Evolutionary conservation across 2,113 vertebrate genomes (phyloP).

Genomic region (Trogon melanurus): DNA sequence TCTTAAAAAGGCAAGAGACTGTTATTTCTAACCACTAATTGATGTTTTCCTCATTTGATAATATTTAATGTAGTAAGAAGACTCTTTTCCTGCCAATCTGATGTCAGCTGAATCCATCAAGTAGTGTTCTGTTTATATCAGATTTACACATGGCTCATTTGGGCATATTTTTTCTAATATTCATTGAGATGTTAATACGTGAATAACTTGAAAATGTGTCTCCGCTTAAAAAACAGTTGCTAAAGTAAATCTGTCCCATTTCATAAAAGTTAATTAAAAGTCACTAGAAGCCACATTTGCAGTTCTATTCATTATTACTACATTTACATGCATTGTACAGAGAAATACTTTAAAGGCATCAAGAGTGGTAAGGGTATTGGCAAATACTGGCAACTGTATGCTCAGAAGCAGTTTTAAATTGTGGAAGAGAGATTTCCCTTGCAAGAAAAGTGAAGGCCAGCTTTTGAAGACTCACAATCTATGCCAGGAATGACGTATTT

Average conservation of each 20-base stretch:
- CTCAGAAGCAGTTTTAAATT: background rate
- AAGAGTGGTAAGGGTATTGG: background rate
- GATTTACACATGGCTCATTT: background rate
- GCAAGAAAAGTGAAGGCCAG: background rate
- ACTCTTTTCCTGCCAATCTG: background rate
- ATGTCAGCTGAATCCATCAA: background rate
- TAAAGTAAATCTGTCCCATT: background rate
- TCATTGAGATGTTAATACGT: background rate
- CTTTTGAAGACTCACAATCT: background rate
- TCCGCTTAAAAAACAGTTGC: background rate
- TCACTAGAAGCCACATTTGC: background rate
- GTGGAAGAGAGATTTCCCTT: background rate
- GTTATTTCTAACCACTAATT: conserved; percentile 28
- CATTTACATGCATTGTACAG: background rate
- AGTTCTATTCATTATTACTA: background rate
- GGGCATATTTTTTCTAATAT: background rate
- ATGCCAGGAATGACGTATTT: background rate
- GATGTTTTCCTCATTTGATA: conserved; percentile 20
- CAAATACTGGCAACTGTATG: background rate
- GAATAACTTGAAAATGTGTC: conserved; percentile 4
- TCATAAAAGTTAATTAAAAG: background rate
- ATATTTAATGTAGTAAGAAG: background rate
- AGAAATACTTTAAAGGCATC: background rate
- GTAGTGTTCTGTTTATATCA: background rate
- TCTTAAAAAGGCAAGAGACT: background rate